Conservation (phyloP, 2,888 invertebrate species). For the Drosophila formosana region DNA sequence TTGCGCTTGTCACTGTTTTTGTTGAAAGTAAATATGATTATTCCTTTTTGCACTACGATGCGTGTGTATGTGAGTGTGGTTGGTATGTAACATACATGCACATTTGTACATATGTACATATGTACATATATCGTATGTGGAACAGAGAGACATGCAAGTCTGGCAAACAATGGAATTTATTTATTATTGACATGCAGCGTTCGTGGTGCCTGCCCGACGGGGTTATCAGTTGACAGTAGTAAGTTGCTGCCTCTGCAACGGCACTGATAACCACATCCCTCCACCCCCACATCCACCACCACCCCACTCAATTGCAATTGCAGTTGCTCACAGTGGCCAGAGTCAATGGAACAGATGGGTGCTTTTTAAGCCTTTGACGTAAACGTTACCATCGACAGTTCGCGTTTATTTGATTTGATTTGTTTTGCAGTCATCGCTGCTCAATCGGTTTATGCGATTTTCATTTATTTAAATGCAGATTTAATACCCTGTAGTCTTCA, state of each 20-base stretch:
- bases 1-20: constrained; percentile 48
- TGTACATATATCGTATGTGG: constrained; percentile 18
- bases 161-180: constrained; percentile 73
- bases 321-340: constrained; percentile 8
- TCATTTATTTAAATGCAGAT: constrained; percentile 63
- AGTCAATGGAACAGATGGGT: constrained; percentile 30
- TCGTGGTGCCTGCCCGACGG: constrained; percentile 53
- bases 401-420: constrained; percentile 54
- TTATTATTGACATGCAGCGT: constrained; percentile 71
- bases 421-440: constrained; percentile 37
- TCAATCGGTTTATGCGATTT: constrained; percentile 61
- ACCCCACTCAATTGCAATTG: background rate
- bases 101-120: too few relatives aligned
- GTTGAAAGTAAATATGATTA: constrained; percentile 71
- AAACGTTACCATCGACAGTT: constrained; percentile 31
- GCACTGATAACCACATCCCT: constrained; percentile 65
- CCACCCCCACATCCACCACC: background rate
- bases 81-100: constrained; percentile 8
- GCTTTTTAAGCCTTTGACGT: constrained; percentile 63
- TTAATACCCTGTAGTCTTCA: constrained; percentile 20
- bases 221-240: constrained; percentile 71
- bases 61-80: background rate
- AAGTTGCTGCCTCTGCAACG: constrained; percentile 50
- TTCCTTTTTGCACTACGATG: constrained; percentile 52
- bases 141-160: constrained; percentile 16